Base-by-base conservation (phyloP, 1,140 invertebrate species). In the Hyles vespertilio region DNA sequence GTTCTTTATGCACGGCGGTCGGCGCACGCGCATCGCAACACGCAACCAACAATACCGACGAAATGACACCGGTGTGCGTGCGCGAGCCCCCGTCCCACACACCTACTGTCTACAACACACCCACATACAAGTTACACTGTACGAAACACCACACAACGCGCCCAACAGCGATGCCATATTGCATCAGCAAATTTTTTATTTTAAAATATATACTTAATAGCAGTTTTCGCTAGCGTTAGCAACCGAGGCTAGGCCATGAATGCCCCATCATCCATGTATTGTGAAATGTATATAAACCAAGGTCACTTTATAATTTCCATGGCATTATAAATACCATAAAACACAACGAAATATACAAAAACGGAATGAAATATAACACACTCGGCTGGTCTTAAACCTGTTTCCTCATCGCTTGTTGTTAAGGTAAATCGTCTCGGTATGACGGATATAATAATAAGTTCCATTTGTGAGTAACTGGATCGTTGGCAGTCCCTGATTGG, bases 401-500 rank as follows among this genome's bases (percentile, higher is more conserved):
- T 40, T 40, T 40, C 36, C 5, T 40, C 8, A 40, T 40, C 36
- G 4, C 8, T 40, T 40, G 36, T 40, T 40, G 8, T 40, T 40
- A 5, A 40, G 5, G 36, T 40, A 40, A 40, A 40, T 40, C 36
- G 36, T 40, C 36, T 40, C 1, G 8, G 36, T 8, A 40, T 40
- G 36, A 1, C 36, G 36, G 36, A 40, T 40, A 40, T 5, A 40
- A 40, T 40, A 8, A 40, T 40, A 8, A 40, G 8, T 40, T 40
- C 3, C 8, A 40, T 40, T 40, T 40, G 5, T 40, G 36, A 40
- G 36, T 8, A 40, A 40, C 36, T 40, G 45, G 33, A 49, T 51
- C 56, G 67, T 33, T 77, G 79, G 72, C 79, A 65, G 48, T 8
- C 58, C 56, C 61, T 73, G 75, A 86, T 86, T 84, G 83, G 83